Conservation (phyloP, 2,113 vertebrate genomes). For the Hippocampus mohnikei region DNA sequence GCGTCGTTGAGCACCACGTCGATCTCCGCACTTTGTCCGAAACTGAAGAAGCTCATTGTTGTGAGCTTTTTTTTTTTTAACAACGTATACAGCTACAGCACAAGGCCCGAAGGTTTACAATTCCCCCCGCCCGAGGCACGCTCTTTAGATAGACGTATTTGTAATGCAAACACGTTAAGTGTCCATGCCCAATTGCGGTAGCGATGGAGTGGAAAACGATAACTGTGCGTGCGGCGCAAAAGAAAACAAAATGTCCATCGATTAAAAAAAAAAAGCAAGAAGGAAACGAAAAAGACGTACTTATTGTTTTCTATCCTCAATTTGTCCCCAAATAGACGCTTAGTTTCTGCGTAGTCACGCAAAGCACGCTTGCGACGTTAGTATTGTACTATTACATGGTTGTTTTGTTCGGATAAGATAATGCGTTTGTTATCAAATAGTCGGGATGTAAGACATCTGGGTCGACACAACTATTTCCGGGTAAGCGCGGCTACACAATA, state of each 20-base stretch:
- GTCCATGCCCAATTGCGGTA: constrained; percentile 19
- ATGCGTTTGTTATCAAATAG: constrained; percentile 57
- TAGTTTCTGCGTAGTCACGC: neutral
- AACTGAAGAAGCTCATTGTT: constrained; percentile 96
- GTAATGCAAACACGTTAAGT: constrained; percentile 26
- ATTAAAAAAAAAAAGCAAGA: neutral
- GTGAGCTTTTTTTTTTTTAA: constrained; percentile 4
- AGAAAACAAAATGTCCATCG: constrained; percentile 37
- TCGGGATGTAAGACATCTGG: constrained; percentile 41
- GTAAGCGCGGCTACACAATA: constrained; percentile 13
- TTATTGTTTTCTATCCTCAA: neutral
- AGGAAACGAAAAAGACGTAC: neutral
- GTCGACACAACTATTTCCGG: constrained; percentile 46
- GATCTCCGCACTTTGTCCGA: constrained; percentile 91
- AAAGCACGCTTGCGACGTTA: neutral
- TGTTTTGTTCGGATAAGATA: constrained; percentile 42
- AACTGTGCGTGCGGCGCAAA: constrained; percentile 11
- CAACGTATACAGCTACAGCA: neutral
- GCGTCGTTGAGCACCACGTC: constrained; percentile 89
- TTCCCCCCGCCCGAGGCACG: neutral
- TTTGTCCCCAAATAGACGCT: too few species aligned
- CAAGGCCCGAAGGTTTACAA: constrained; percentile 1
- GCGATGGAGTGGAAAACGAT: constrained; percentile 19
- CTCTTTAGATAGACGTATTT: constrained; percentile 9
- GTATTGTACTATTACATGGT: constrained; percentile 45